These are phyloP conservation scores for Drosophila serrata DNA, from an alignment of 1,140 invertebrate genomes.

Conservation along the genomic window DNA sequence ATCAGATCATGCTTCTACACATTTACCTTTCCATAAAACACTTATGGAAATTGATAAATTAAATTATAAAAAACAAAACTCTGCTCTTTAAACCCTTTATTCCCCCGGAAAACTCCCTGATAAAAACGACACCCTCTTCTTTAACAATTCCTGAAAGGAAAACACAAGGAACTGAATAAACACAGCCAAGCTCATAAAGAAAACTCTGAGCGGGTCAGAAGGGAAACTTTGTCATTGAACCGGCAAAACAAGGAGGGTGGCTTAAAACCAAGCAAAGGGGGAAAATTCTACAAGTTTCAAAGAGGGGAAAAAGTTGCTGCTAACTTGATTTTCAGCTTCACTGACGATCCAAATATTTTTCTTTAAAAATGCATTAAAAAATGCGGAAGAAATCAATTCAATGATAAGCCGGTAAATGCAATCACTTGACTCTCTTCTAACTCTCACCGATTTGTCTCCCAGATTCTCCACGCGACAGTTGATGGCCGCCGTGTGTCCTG, in stretches of 20 bases:
- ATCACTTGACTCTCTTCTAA: constrained; percentile 40
- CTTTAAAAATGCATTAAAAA: constrained; percentile 71
- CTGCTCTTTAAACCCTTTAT: not conserved
- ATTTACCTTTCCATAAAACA: not conserved
- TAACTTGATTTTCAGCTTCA: constrained; percentile 80
- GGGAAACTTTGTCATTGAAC: constrained; percentile 62
- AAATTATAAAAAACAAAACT: too few relatives aligned
- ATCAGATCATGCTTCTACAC: not conserved
- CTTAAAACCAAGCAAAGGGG: constrained; percentile 35
- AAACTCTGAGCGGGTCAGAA: constrained; percentile 52
- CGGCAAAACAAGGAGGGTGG: constrained; percentile 58
- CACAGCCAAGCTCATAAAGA: constrained; percentile 63
- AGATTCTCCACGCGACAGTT: constrained; percentile 93
- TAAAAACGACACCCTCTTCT: not conserved
- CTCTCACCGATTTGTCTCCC: constrained; percentile 93
- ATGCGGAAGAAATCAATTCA: constrained; percentile 35
- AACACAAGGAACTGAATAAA: constrained; percentile 27
- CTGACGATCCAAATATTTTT: constrained; percentile 71
- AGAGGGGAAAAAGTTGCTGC: constrained; percentile 42
- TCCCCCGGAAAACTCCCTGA: not conserved
- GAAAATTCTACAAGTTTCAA: constrained; percentile 50
- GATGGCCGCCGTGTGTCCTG: constrained; percentile 93
- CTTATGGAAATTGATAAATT: not conserved
- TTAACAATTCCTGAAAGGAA: constrained; percentile 5
- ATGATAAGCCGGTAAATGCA: constrained; percentile 50